phyloP scores from a whole-genome alignment of 2,113 vertebrate genomes.

The Psittacula cyanocephala region DNA sequence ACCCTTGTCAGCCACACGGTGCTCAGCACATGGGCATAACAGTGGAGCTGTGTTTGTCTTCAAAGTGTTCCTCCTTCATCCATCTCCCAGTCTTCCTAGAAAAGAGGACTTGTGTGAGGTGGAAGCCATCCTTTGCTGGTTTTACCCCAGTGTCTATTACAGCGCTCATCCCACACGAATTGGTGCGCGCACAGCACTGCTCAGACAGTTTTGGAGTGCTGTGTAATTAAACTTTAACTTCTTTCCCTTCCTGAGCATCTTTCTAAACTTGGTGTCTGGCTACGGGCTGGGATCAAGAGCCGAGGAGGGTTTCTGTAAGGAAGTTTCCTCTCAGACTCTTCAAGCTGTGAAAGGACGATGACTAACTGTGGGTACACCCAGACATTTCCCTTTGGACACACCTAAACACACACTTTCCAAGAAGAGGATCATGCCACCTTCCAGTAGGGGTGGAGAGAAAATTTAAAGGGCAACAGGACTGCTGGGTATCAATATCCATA shows the following conservation, averaged over 20 bases:
- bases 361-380: constrained; percentile 57
- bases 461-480: background rate
- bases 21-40: background rate
- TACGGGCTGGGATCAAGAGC: background rate
- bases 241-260: background rate
- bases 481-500: background rate
- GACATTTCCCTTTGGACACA: constrained; percentile 54
- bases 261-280: background rate
- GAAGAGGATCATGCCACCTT: constrained; percentile 62
- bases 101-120: background rate
- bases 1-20: fast-evolving
- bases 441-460: constrained; percentile 18
- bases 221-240: background rate
- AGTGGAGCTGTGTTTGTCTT: fast-evolving
- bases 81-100: background rate
- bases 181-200: background rate
- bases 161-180: background rate
- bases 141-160: background rate
- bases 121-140: background rate
- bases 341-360: constrained; percentile 36
- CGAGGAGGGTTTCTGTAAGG: constrained; percentile 18
- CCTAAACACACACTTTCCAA: constrained; percentile 56
- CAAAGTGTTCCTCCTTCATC: background rate
- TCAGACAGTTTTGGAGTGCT: background rate
- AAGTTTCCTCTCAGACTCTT: constrained; percentile 6